Percentiles rank a stretch among this genome's conserved stretches.
Evolutionary conservation across 1,140 invertebrate species (phyloP).

Genomic region (Anoplolepis gracilipes): DNA sequence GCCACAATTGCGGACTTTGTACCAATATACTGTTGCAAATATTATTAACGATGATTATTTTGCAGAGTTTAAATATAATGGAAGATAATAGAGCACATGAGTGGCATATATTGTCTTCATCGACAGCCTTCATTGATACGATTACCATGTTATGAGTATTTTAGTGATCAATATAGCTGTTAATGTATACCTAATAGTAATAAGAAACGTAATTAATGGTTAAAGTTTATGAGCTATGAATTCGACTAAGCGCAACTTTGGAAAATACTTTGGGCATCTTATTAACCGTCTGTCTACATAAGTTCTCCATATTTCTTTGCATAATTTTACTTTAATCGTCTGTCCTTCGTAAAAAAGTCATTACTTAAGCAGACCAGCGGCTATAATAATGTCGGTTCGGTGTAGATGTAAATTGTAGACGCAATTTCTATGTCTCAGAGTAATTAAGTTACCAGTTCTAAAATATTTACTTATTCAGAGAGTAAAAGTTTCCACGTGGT

Average conservation of each 20-base stretch:
- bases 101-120: conserved; percentile 20
- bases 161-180: conserved; percentile 25
- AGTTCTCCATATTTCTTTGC: not conserved
- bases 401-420: not conserved
- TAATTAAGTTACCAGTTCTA: conserved; percentile 39
- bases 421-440: conserved; percentile 1
- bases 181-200: conserved; percentile 12
- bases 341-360: not conserved
- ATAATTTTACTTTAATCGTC: not conserved
- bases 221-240: not conserved
- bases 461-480: conserved; percentile 44
- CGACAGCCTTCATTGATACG: conserved; percentile 32
- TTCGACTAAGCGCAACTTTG: not conserved
- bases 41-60: conserved; percentile 34
- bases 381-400: not conserved
- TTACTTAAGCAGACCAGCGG: not conserved
- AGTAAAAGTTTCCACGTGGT: conserved; percentile 35
- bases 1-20: not conserved
- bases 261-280: not conserved
- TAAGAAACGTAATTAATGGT: conserved; percentile 48
- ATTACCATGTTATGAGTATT: conserved; percentile 32
- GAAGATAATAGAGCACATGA: conserved; percentile 48
- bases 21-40: conserved; percentile 25
- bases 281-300: not conserved
- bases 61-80: conserved; percentile 47